A percentile compares a stretch with the other conserved stretches of the same genome.
Conservation (phyloP, 2,888 invertebrate species). For the Siphonodentalium dalli region DNA sequence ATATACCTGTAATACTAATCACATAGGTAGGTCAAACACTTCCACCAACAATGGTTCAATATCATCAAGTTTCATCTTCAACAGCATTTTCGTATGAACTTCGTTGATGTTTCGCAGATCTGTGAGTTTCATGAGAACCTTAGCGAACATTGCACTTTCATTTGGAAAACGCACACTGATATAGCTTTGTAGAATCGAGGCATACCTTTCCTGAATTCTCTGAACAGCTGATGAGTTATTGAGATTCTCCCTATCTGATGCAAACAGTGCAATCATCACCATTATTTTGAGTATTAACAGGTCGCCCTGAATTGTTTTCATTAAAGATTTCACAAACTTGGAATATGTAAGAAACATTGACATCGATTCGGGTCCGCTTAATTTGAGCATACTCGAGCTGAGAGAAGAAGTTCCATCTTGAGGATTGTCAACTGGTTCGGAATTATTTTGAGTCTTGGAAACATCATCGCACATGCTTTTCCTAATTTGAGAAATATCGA, state of each 20-base stretch:
- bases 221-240: constrained; percentile 35
- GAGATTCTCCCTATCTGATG: constrained; percentile 49
- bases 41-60: constrained; percentile 92
- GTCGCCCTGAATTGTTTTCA: constrained; percentile 51
- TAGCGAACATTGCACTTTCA: constrained; percentile 50
- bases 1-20: background rate
- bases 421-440: too few species aligned
- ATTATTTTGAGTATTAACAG: constrained; percentile 53
- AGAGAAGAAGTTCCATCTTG: too few species aligned
- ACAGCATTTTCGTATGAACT: constrained; percentile 87
- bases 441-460: too few species aligned
- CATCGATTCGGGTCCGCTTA: constrained; percentile 43
- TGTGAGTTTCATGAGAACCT: constrained; percentile 83
- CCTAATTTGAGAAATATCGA: too few species aligned
- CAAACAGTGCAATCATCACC: constrained; percentile 54
- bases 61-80: constrained; percentile 88
- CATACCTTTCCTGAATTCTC: constrained; percentile 54
- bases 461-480: too few species aligned
- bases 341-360: constrained; percentile 56
- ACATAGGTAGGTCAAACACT: constrained; percentile 81
- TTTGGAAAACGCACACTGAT: constrained; percentile 42
- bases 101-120: constrained; percentile 89
- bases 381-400: constrained; percentile 45
- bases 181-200: constrained; percentile 47
- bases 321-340: constrained; percentile 52